phyloP scores from a whole-genome alignment of 2,113 vertebrate genomes.

The Microcebus griseorufus region DNA sequence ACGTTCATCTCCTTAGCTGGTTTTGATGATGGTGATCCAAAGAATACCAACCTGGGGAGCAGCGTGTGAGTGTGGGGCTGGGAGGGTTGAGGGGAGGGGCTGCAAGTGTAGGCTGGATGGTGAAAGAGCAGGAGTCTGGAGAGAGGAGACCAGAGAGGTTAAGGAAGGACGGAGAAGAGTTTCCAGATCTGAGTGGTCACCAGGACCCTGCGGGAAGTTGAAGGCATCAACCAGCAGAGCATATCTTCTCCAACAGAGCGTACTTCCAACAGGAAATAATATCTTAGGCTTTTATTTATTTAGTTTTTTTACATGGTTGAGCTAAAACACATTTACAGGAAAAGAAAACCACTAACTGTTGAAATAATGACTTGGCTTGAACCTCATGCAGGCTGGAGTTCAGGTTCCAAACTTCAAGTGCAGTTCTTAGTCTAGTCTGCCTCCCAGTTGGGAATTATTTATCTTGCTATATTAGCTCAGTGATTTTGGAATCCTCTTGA shows the following conservation, averaged over 20 bases:
- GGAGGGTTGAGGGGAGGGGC: background rate
- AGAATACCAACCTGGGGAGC: background rate
- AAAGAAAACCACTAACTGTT: background rate
- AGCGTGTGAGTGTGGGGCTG: background rate
- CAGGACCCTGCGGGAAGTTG: background rate
- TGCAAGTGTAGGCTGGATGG: background rate
- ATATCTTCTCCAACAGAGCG: background rate
- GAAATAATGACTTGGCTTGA: slow-evolving; percentile 47
- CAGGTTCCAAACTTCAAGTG: slow-evolving; percentile 12
- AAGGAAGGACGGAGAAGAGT: background rate
- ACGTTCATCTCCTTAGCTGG: background rate
- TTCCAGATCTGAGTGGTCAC: background rate
- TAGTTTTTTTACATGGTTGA: slow-evolving; percentile 12
- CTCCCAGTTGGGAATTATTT: slow-evolving; percentile 25
- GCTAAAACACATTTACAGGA: slow-evolving; percentile 27
- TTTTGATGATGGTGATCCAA: background rate
- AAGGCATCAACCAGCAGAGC: background rate
- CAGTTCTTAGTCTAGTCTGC: background rate
- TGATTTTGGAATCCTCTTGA: slow-evolving; percentile 40
- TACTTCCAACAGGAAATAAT: background rate
- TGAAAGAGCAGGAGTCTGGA: background rate
- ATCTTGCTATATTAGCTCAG: background rate
- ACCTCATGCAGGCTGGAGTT: background rate
- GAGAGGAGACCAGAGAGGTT: background rate
- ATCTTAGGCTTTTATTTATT: slow-evolving; percentile 1